Conservation (phyloP, 2,888 invertebrate species). For the Tricholauxania praeusta region DNA sequence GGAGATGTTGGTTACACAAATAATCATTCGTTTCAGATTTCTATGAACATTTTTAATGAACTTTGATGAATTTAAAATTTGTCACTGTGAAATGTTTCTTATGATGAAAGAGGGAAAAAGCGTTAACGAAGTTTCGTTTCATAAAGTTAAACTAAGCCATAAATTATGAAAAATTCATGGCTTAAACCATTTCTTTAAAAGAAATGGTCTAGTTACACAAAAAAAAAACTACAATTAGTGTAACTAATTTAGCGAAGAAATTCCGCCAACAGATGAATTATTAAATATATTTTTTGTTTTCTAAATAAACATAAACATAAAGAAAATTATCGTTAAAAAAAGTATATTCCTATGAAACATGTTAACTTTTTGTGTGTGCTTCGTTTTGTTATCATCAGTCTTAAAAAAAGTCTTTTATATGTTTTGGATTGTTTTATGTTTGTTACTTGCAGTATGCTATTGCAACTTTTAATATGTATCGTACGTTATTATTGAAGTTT, state of each 20-base stretch:
- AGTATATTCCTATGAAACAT: neutral
- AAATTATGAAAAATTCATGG: too few relatives aligned
- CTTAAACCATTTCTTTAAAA: too few relatives aligned
- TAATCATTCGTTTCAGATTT: conserved; percentile 6
- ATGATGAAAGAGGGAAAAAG: conserved; percentile 1
- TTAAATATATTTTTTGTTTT: too few relatives aligned
- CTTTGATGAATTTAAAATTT: conserved; percentile 8
- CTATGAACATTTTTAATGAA: neutral
- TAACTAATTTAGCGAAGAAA: too few relatives aligned
- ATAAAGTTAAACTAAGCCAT: too few relatives aligned
- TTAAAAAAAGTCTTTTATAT: conserved; percentile 33
- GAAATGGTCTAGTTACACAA: too few relatives aligned
- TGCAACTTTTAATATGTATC: too few relatives aligned
- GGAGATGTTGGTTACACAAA: conserved; percentile 37
- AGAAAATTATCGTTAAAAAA: neutral
- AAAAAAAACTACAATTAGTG: too few relatives aligned
- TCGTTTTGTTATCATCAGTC: conserved; percentile 33
- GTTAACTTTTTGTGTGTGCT: conserved; percentile 14
- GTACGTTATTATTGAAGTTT: neutral
- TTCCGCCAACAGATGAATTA: too few relatives aligned
- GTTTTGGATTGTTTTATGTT: conserved; percentile 13
- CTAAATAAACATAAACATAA: neutral
- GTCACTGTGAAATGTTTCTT: conserved; percentile 2
- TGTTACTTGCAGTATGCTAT: neutral
- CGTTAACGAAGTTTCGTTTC: neutral